Conservation (phyloP, 1,140 invertebrate genomes). For the Drosophila neocordata region DNA sequence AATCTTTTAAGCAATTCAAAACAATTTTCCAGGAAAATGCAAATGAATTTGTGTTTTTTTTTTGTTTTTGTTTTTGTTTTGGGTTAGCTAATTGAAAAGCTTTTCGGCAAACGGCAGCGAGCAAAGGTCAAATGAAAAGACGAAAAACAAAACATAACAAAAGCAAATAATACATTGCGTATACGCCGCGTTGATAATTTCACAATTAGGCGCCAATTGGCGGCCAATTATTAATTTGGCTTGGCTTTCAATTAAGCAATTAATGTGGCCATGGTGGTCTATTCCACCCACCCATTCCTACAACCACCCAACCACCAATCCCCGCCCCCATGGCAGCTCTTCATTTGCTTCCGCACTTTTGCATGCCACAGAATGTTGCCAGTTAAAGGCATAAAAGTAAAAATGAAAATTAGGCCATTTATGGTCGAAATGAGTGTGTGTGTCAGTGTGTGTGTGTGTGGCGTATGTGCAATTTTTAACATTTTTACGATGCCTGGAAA, state of each 20-base stretch:
- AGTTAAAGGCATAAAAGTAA: conserved; percentile 32
- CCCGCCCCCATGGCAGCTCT: no score
- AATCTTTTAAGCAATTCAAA: conserved; percentile 10
- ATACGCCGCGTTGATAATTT: conserved; percentile 73
- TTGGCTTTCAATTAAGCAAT: conserved; percentile 76
- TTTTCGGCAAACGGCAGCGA: conserved; percentile 46
- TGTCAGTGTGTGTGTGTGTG: conserved; percentile 14
- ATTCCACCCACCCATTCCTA: conserved; percentile 6
- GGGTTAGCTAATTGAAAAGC: conserved; percentile 66
- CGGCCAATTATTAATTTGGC: conserved; percentile 74
- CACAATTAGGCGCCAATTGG: conserved; percentile 74
- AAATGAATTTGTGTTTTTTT: conserved; percentile 59
- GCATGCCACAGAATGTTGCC: background rate
- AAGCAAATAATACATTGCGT: conserved; percentile 53
- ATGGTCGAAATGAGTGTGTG: conserved; percentile 39
- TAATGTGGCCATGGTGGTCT: conserved; percentile 35
- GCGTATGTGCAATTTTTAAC: conserved; percentile 68
- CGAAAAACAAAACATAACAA: conserved; percentile 20
- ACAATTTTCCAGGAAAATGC: conserved; percentile 53
- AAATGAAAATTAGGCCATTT: conserved; percentile 69
- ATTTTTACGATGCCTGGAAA: conserved; percentile 69
- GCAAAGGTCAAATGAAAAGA: conserved; percentile 47
- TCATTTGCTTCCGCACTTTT: background rate
- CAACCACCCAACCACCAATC: conserved; percentile 3
- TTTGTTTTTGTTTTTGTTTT: conserved; percentile 1